A percentile compares a stretch with the other conserved stretches of the same genome.
Conservation (phyloP, 2,888 invertebrate genomes). For the Digitonthophagus gazella region DNA sequence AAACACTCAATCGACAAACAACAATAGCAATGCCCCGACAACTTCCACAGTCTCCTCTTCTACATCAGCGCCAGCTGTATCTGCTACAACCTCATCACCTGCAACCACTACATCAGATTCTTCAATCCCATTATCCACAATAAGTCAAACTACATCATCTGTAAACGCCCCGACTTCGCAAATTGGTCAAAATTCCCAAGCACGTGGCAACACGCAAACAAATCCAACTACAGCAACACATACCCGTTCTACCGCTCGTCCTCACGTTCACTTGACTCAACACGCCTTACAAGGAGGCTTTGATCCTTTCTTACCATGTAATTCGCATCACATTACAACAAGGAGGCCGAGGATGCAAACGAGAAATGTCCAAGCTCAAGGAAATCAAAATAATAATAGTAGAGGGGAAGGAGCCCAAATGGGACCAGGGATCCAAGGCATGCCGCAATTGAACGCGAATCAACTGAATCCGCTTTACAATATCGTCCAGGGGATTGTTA, state of each 20-base stretch:
- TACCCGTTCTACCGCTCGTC: conserved; percentile 64
- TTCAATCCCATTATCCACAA: conserved; percentile 21
- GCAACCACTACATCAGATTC: conserved; percentile 27
- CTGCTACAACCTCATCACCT: conserved; percentile 31
- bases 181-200: conserved; percentile 52
- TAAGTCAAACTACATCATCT: background rate
- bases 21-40: conserved; percentile 32
- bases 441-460: conserved; percentile 21
- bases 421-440: conserved; percentile 8
- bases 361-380: conserved; percentile 32
- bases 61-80: conserved; percentile 23
- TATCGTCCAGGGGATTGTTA: conserved; percentile 39
- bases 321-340: conserved; percentile 64
- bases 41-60: conserved; percentile 33
- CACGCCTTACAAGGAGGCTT: conserved; percentile 59
- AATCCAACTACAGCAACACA: conserved; percentile 71
- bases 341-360: conserved; percentile 31
- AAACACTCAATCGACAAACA: conserved; percentile 22
- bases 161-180: conserved; percentile 33
- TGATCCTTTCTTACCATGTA: conserved; percentile 70
- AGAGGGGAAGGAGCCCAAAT: conserved; percentile 11
- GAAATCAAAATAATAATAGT: conserved; percentile 22
- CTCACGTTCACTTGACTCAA: conserved; percentile 65
- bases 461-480: conserved; percentile 35
- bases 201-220: conserved; percentile 64